Conservation (phyloP, 2,888 invertebrate genomes). For the Odontomyia ornata region DNA sequence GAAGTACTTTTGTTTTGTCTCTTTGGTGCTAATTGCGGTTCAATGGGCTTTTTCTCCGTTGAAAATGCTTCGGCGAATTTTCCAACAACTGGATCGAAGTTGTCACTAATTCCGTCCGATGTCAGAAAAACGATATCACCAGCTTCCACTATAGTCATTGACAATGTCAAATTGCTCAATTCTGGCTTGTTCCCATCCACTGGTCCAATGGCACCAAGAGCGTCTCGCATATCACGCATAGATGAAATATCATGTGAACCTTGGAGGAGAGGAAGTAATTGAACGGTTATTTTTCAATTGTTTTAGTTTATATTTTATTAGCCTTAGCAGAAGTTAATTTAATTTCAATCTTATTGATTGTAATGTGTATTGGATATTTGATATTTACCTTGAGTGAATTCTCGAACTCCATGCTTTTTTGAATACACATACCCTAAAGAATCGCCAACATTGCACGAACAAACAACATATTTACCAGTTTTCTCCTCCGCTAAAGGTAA, state of each 20-base stretch:
- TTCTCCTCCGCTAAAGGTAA: conserved; percentile 66
- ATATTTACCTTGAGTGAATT: conserved; percentile 74
- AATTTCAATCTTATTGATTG: not conserved
- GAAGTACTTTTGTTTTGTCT: conserved; percentile 63
- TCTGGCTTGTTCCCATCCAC: conserved; percentile 87
- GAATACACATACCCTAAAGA: conserved; percentile 88
- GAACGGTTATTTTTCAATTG: not conserved
- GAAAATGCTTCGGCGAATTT: conserved; percentile 75
- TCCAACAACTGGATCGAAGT: conserved; percentile 91
- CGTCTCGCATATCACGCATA: conserved; percentile 87
- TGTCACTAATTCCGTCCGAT: conserved; percentile 90
- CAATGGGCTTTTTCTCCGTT: conserved; percentile 54
- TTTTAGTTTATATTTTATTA: not conserved
- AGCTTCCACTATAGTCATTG: conserved; percentile 79
- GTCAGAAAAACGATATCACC: conserved; percentile 88
- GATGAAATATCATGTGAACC: conserved; percentile 83
- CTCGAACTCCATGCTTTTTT: conserved; percentile 79
- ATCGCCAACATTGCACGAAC: conserved; percentile 90
- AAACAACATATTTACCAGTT: conserved; percentile 72
- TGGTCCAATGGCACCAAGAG: conserved; percentile 86
- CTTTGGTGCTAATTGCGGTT: conserved; percentile 57
- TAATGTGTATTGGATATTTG: no score
- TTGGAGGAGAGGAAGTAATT: conserved; percentile 52
- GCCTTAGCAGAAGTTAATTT: no score
- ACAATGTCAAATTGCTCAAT: conserved; percentile 84